A percentile compares a stretch with the other conserved stretches of the same genome.
These are phyloP conservation scores for Otocyon megalotis DNA, from an alignment of 2,113 vertebrate species.

Conservation along the genomic window DNA sequence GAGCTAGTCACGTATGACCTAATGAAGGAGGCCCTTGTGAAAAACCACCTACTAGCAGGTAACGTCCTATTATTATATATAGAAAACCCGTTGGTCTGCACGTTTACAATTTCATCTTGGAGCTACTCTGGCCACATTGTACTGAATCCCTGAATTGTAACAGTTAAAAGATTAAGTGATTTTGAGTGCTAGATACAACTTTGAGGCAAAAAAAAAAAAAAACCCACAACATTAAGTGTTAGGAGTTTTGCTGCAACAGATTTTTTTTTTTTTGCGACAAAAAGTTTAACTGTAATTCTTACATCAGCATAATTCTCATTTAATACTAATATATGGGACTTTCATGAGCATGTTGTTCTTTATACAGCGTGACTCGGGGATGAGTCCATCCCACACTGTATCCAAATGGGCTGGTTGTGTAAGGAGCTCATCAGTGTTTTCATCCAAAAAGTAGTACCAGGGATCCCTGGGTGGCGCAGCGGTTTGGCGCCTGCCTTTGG, in stretches of 20 bases:
- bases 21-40: constrained; percentile 92
- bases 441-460: background rate
- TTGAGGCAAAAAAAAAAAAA: constrained; percentile 23
- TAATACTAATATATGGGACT: background rate
- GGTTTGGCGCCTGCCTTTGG: too few relatives aligned
- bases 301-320: background rate
- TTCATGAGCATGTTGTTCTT: background rate
- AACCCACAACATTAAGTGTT: background rate
- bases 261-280: background rate
- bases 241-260: background rate
- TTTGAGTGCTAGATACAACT: background rate
- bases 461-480: too few relatives aligned
- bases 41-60: constrained; percentile 91
- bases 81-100: background rate
- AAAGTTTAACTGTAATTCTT: background rate
- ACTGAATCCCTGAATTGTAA: background rate
- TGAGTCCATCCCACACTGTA: background rate
- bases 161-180: background rate
- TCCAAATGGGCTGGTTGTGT: background rate
- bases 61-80: background rate
- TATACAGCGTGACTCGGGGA: background rate
- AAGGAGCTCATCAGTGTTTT: background rate
- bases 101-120: background rate
- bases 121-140: background rate
- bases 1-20: constrained; percentile 94